A percentile compares a stretch with the other conserved stretches of the same genome.
Conservation (phyloP, 2,113 vertebrate genomes). For the Zapornia atra region DNA sequence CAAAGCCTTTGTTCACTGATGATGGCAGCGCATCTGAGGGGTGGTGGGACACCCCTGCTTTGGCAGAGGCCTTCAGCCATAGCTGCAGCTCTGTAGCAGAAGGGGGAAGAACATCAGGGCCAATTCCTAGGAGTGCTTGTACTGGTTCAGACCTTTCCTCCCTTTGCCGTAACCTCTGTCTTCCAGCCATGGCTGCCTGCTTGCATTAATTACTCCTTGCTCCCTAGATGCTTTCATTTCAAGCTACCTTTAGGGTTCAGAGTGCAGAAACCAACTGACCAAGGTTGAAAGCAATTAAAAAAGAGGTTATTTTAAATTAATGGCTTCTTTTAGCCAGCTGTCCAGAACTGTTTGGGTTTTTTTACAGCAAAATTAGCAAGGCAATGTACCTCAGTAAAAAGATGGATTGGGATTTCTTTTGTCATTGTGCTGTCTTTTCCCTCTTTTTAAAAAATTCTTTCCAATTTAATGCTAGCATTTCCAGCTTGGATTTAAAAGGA, state of each 20-base stretch:
- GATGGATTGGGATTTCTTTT: not conserved
- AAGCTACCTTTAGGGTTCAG: conserved; percentile 76
- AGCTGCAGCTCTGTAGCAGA: conserved; percentile 56
- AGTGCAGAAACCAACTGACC: conserved; percentile 75
- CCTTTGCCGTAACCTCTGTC: conserved; percentile 74
- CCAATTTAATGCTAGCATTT: not conserved
- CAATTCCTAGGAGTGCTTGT: conserved; percentile 54
- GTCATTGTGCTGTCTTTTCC: not conserved
- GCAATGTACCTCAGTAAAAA: not conserved
- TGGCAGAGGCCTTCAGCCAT: conserved; percentile 75
- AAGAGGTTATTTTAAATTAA: conserved; percentile 81
- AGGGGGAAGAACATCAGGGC: not conserved
- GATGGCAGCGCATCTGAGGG: conserved; percentile 74
- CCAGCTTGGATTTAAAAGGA: conserved; percentile 1
- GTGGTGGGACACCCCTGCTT: conserved; percentile 75
- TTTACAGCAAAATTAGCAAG: not conserved
- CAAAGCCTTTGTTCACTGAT: conserved; percentile 73
- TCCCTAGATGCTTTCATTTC: conserved; percentile 70
- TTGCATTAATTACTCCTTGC: conserved; percentile 79
- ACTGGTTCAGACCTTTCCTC: conserved; percentile 34
- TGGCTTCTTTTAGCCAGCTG: conserved; percentile 66
- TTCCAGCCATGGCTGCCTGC: conserved; percentile 75
- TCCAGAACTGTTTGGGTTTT: not conserved
- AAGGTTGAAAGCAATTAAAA: conserved; percentile 82
- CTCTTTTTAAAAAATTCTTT: not conserved